Conservation (phyloP, 2,113 vertebrate genomes). For the Tretioscincus oriximinensis region DNA sequence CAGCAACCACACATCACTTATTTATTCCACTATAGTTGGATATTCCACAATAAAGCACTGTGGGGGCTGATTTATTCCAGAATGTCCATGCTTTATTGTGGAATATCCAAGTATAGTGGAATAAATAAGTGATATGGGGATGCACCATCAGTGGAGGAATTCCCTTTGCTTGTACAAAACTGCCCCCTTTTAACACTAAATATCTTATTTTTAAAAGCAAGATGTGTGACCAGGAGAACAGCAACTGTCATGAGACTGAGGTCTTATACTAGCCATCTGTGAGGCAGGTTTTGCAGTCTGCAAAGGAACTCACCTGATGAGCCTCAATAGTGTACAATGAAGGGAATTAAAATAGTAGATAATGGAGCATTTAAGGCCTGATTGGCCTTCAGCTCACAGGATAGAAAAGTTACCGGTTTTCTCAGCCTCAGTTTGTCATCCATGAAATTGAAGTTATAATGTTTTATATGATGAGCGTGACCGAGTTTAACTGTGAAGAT, state of each 20-base stretch:
- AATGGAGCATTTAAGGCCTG: neutral
- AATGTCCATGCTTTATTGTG: no score
- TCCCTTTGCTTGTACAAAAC: slow-evolving; percentile 34
- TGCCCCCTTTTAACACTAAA: slow-evolving; percentile 37
- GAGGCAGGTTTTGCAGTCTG: slow-evolving; percentile 27
- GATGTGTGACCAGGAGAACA: slow-evolving; percentile 56
- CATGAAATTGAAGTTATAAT: neutral
- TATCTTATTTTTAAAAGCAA: slow-evolving; percentile 41
- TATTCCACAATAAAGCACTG: no score
- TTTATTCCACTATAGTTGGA: no score
- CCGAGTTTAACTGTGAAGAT: slow-evolving; percentile 1
- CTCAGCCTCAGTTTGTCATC: neutral
- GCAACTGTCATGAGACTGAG: slow-evolving; percentile 27
- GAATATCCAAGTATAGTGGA: no score
- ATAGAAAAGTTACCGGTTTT: neutral
- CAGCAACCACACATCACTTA: no score
- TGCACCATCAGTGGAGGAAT: no score
- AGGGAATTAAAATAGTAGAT: neutral
- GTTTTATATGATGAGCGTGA: slow-evolving; percentile 1
- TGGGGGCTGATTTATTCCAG: no score
- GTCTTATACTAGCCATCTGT: neutral
- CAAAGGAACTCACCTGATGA: neutral
- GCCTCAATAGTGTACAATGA: neutral
- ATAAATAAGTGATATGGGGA: no score
- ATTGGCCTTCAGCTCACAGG: neutral